phyloP scores from a whole-genome alignment of 2,113 vertebrate species.

The Oostethus manadensis region DNA sequence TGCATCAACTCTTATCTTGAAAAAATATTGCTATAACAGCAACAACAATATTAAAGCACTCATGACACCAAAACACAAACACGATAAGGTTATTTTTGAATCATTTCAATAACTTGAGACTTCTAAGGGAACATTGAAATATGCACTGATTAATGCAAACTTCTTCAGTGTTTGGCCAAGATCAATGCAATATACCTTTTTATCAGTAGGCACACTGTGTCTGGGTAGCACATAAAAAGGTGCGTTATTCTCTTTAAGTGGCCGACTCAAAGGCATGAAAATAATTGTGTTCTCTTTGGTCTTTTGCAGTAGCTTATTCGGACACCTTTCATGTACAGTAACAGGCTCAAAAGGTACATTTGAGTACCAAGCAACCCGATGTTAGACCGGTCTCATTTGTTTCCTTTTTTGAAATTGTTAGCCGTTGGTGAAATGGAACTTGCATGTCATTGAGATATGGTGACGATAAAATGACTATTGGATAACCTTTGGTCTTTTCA shows the following conservation, averaged over 20 bases:
- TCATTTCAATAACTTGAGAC: too few relatives aligned
- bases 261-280: background rate
- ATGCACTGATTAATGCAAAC: slow-evolving; percentile 13
- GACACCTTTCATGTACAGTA: slow-evolving; percentile 17
- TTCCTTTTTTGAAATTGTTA: too few relatives aligned
- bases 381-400: background rate
- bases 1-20: too few relatives aligned
- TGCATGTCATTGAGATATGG: too few relatives aligned
- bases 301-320: slow-evolving; percentile 16
- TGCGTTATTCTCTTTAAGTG: background rate
- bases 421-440: too few relatives aligned
- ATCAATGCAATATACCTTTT: slow-evolving; percentile 2
- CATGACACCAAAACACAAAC: too few relatives aligned
- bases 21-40: too few relatives aligned
- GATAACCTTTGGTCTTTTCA: too few relatives aligned
- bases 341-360: background rate
- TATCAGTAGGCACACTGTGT: background rate
- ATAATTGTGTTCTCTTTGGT: background rate
- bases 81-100: too few relatives aligned
- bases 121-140: background rate
- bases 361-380: background rate
- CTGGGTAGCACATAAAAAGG: background rate
- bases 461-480: too few relatives aligned
- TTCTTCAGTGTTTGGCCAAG: background rate
- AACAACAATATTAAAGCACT: too few relatives aligned